These are phyloP conservation scores for Pharmacophagus antenor DNA, from an alignment of 2,888 invertebrate genomes.

Conservation along the genomic window DNA sequence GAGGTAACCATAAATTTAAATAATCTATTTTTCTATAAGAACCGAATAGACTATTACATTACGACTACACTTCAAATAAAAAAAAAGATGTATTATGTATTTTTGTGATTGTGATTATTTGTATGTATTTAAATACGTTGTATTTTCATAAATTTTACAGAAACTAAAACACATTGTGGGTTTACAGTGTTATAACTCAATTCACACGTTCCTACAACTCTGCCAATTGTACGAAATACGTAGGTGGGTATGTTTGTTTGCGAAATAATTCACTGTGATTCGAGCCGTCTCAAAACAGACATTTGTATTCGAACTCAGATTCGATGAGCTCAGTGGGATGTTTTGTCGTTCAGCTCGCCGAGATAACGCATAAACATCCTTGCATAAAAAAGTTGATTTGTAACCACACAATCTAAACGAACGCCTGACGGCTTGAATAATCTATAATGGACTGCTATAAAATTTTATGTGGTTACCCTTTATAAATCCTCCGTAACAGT, in stretches of 20 bases:
- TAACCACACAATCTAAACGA: neutral
- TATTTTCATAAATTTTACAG: neutral
- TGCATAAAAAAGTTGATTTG: neutral
- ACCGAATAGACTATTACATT: no score
- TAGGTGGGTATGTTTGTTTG: conserved; percentile 13
- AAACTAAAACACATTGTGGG: neutral
- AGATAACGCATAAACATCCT: conserved; percentile 25
- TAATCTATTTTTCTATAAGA: no score
- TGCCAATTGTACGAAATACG: neutral
- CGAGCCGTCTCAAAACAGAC: conserved; percentile 4
- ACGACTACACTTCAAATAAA: no score
- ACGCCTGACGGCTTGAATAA: neutral
- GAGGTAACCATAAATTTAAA: no score
- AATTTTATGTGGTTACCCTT: neutral
- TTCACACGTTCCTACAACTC: neutral
- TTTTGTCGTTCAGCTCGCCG: conserved; percentile 7
- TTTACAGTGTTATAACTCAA: conserved; percentile 1
- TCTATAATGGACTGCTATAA: neutral
- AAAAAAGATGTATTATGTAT: neutral
- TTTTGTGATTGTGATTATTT: neutral
- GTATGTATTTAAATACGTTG: neutral
- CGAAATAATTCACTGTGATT: conserved; percentile 5
- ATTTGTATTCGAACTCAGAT: conserved; percentile 7
- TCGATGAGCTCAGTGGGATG: conserved; percentile 17
- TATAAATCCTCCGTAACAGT: no score